These are phyloP conservation scores for Petrolisthes manimaculis DNA, from an alignment of 2,888 invertebrate species.

Conservation along the genomic window DNA sequence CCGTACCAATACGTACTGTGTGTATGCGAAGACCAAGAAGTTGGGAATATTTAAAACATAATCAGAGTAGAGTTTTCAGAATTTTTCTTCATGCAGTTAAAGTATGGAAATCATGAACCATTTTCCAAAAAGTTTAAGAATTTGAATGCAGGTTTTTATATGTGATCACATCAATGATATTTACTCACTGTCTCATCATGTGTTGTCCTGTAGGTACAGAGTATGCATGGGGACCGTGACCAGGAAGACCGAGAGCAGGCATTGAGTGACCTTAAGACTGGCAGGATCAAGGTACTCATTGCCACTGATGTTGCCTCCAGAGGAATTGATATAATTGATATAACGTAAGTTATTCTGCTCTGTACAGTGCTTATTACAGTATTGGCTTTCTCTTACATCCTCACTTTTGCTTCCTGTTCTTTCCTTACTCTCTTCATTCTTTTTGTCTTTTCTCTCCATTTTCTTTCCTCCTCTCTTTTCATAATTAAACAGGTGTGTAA, in stretches of 20 bases:
- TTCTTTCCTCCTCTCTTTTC: not conserved
- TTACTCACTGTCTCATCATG: not conserved
- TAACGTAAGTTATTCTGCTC: constrained; percentile 75
- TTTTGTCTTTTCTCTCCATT: not conserved
- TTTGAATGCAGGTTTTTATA: not conserved
- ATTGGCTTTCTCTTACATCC: not conserved
- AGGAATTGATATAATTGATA: constrained; percentile 90
- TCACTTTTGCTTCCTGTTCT: not conserved
- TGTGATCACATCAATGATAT: not conserved
- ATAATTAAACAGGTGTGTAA: not conserved
- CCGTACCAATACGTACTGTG: not conserved
- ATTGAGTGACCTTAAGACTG: constrained; percentile 84
- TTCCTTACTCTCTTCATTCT: not conserved
- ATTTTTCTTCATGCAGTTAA: too few species aligned
- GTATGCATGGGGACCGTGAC: constrained; percentile 91
- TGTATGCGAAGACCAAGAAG: too few species aligned
- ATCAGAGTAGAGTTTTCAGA: too few species aligned
- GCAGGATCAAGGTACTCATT: constrained; percentile 84
- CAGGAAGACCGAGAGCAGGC: constrained; percentile 78
- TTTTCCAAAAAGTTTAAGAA: not conserved
- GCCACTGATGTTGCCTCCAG: constrained; percentile 96
- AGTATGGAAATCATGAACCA: too few species aligned
- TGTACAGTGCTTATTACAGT: constrained; percentile 36
- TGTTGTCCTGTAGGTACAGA: constrained; percentile 74
- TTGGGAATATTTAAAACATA: too few species aligned